Base-by-base conservation (phyloP, 2,113 vertebrate genomes). In the Pelecanus crispus region DNA sequence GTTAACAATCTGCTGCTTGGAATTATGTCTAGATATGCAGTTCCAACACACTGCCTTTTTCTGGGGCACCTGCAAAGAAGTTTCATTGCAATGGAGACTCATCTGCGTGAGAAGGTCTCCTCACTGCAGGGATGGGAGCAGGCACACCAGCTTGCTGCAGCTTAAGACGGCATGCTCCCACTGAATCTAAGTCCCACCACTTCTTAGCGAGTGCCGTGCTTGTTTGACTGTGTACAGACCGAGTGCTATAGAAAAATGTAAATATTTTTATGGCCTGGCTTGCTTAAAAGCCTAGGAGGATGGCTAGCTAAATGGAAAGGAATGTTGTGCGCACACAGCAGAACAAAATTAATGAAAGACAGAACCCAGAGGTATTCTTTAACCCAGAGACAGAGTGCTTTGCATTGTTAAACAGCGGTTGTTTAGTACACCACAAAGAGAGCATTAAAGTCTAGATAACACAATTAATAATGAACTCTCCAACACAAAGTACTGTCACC, bases 211-310 rank as follows among this genome's bases (percentile, higher is more conserved):
- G 63, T 44, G 55, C 94, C 88, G 79, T 34, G 52, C 29, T 73
- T 77, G 38, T 86, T 86, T 88, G 32, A 88, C 49, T 81, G 38
- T 15, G n/a, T 53, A 81, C 79, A 65, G 74, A 74, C 18, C 52
- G 36, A 75, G 75, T 11, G 63, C 72, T 93, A 81, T 11, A 91
- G 85, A 94, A 96, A 96, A 96, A 97, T 91, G 89, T 95, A 97
- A 97, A 97, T 81, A 95, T 91, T 96, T 94, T 86, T 79, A 81
- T 55, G 82, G 82, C 61, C 79, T 86, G 52, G 32, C 38, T 96
- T 88, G 29, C 77, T 89, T 90, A 56, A 85, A 97, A 96, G 52
- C 73, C 87, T 67, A 42, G 17, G 16, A 90, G 50, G 32, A 74
- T 52, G 45, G 36, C 74, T 90, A 53, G 89, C 80, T 95, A 89